These are phyloP conservation scores for Pollenia amentaria DNA, from an alignment of 2,888 invertebrate genomes.

Conservation along the genomic window DNA sequence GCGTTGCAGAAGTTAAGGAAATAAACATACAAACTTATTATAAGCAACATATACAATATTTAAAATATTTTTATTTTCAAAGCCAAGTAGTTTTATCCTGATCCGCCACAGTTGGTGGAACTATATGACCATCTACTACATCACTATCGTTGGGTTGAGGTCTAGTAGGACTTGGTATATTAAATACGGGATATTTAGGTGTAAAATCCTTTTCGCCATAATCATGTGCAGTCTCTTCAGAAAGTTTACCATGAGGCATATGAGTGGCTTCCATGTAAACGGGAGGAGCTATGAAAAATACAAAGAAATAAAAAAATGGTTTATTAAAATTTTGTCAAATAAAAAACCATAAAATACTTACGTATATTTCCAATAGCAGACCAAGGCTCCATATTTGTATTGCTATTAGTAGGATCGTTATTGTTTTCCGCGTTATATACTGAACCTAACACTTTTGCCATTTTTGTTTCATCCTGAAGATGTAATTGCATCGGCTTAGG, in stretches of 20 bases:
- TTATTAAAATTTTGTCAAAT: neutral
- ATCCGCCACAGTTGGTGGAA: conserved; percentile 52
- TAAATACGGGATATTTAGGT: conserved; percentile 79
- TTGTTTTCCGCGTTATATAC: neutral
- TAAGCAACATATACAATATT: neutral
- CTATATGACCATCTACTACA: conserved; percentile 3
- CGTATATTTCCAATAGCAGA: conserved; percentile 75
- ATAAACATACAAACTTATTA: no score
- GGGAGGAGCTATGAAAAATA: conserved; percentile 79
- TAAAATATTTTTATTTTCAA: conserved; percentile 19
- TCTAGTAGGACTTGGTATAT: conserved; percentile 69
- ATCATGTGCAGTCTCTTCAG: conserved; percentile 73
- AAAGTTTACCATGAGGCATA: conserved; percentile 76
- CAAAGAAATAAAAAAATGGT: neutral
- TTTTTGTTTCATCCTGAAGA: neutral
- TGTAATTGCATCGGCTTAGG: conserved; percentile 37
- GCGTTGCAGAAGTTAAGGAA: no score
- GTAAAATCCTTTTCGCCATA: conserved; percentile 75
- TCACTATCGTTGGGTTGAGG: conserved; percentile 36
- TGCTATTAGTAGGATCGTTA: neutral
- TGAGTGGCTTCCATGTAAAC: conserved; percentile 81
- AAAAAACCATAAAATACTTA: conserved; percentile 52
- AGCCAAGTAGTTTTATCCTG: conserved; percentile 76
- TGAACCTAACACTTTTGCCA: no score
- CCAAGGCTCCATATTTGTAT: conserved; percentile 76